phyloP scores from a whole-genome alignment of 2,888 invertebrate genomes.

The Sialis fuliginosa region DNA sequence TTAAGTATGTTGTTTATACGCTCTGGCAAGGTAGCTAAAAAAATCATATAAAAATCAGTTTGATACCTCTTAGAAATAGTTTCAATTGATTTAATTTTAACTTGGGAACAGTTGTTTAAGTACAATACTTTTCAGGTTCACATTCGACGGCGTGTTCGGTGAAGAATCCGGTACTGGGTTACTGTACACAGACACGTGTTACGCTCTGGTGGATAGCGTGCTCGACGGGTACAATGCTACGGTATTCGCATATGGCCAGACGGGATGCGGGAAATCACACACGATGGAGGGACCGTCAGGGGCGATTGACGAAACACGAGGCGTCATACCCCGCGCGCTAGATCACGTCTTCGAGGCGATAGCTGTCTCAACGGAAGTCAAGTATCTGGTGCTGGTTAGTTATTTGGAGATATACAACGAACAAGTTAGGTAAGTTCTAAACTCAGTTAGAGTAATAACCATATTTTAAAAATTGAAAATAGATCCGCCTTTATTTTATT shows the following conservation, averaged over 20 bases:
- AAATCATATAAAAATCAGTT: no score
- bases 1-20: no score
- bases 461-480: background rate
- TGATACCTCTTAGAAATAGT: no score
- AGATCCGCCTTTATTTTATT: no score
- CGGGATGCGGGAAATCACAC: conserved; percentile 80
- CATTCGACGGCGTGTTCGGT: conserved; percentile 73
- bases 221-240: conserved; percentile 86
- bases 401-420: conserved; percentile 78
- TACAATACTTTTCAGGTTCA: conserved; percentile 27
- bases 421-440: conserved; percentile 33
- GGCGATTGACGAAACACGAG: conserved; percentile 17
- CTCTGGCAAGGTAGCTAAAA: no score
- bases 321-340: conserved; percentile 62
- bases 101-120: no score
- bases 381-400: conserved; percentile 59
- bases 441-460: background rate
- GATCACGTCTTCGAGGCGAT: conserved; percentile 82
- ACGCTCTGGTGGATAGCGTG: conserved; percentile 58
- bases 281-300: conserved; percentile 61
- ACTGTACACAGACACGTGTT: conserved; percentile 76
- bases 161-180: conserved; percentile 62
- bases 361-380: conserved; percentile 47
- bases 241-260: conserved; percentile 86
- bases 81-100: no score